Percentiles rank a stretch among this genome's conserved stretches.
Evolutionary conservation across 1,140 invertebrate genomes (phyloP).

Genomic region (Ctenoplectra terminalis): DNA sequence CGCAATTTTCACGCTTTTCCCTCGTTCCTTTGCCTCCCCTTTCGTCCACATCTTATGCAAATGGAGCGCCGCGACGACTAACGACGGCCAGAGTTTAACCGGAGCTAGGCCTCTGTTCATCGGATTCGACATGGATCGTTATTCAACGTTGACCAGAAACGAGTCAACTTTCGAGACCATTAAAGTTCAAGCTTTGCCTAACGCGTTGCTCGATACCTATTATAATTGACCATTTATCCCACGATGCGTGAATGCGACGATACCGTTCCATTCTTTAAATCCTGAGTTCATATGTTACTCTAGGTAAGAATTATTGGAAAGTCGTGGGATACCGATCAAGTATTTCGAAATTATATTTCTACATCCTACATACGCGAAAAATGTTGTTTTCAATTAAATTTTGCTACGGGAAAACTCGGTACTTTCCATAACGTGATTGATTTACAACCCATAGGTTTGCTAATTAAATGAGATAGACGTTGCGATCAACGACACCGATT

Average conservation of each 20-base stretch:
- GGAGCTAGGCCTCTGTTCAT: slow-evolving; percentile 41
- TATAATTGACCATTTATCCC: slow-evolving; percentile 54
- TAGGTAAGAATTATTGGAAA: neutral
- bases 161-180: slow-evolving; percentile 18
- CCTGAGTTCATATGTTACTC: too few relatives aligned
- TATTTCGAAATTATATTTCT: neutral
- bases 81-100: slow-evolving; percentile 29
- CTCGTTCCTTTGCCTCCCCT: neutral
- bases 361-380: too few relatives aligned
- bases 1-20: slow-evolving; percentile 69
- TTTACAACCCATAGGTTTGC: too few relatives aligned
- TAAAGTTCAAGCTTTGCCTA: slow-evolving; percentile 27
- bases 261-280: neutral
- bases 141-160: slow-evolving; percentile 56
- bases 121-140: slow-evolving; percentile 68
- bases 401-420: neutral
- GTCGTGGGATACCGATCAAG: too few relatives aligned
- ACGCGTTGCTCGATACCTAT: slow-evolving; percentile 45
- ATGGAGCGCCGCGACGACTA: slow-evolving; percentile 49
- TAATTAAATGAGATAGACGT: neutral
- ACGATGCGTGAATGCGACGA: neutral
- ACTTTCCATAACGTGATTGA: neutral
- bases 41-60: slow-evolving; percentile 50
- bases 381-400: neutral
- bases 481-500: neutral